Evolutionary conservation across 2,888 invertebrate genomes (phyloP).

Genomic region (Ectropis crepuscularia): DNA sequence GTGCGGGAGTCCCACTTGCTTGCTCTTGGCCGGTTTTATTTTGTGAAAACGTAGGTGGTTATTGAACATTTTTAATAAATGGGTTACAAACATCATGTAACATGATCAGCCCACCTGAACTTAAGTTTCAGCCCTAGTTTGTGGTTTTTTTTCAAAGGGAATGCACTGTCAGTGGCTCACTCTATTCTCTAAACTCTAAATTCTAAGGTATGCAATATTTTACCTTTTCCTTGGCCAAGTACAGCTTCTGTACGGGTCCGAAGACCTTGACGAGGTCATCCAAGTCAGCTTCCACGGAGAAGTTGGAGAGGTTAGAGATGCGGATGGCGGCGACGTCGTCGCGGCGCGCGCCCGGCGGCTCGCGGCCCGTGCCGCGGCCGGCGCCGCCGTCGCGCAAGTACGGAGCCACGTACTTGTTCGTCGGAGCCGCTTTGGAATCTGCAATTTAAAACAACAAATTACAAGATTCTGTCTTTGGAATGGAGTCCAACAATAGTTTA

Average conservation of each 20-base stretch:
- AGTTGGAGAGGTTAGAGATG: constrained; percentile 98
- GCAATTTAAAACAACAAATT: constrained; percentile 23
- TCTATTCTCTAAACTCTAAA: too few relatives aligned
- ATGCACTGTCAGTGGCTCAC: too few relatives aligned
- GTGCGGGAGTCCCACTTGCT: too few relatives aligned
- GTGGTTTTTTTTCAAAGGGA: too few relatives aligned
- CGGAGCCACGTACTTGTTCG: constrained; percentile 94
- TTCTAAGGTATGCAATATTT: not conserved
- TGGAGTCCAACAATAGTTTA: too few relatives aligned
- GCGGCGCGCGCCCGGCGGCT: constrained; percentile 88
- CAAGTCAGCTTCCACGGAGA: constrained; percentile 96
- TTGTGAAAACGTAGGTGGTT: too few relatives aligned
- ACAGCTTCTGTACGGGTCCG: constrained; percentile 96
- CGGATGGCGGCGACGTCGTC: constrained; percentile 97
- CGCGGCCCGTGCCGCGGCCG: constrained; percentile 87
- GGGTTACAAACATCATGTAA: too few relatives aligned
- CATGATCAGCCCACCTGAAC: too few relatives aligned
- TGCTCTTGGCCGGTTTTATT: too few relatives aligned
- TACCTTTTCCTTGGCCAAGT: constrained; percentile 96
- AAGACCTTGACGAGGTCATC: constrained; percentile 98
- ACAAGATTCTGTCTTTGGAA: too few relatives aligned
- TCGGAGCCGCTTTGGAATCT: constrained; percentile 78
- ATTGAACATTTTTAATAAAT: too few relatives aligned
- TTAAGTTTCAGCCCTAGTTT: too few relatives aligned
- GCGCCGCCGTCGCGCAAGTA: constrained; percentile 94